Evolutionary conservation across 2,797 vertebrate species (phyloP), one percentile per base, ranked within the genome.

Genomic region (Moxostoma hubbsi): DNA sequence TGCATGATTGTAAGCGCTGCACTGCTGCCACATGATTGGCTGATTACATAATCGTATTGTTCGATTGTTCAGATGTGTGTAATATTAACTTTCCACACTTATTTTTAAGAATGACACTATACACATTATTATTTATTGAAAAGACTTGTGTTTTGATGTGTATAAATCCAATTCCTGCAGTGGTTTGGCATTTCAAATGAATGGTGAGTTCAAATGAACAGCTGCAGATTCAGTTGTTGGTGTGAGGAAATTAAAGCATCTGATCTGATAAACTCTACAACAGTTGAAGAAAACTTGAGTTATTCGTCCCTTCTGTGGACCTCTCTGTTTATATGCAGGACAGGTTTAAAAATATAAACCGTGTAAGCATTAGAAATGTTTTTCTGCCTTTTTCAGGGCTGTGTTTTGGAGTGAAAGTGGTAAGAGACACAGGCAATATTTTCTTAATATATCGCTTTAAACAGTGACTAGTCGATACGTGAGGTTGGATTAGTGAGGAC

Each of bases 161-260:
- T 36, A 36, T 36, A 36, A 36, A 36, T 36, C 36, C 36, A 36
- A 11, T 66, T 16, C 9, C 45, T 64, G 24, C 6, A 45, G 61
- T 24, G 61, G 47, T 54, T 11, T 16, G 63, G 6, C 54, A 9
- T 61, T 49, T 12, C n/a, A n/a, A n/a, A n/a, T n/a, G n/a, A n/a
- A n/a, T n/a, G 15, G 45, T 9, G 15, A 16, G 70, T 24, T 36
- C 24, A 58, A 59, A 13, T 36, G 36, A 36, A 36, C 36, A 36
- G 36, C 36, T 36, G 36, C 36, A 36, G 36, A 36, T 36, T 36
- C 36, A 36, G 36, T 36, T 36, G 65, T 36, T 36, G 4, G 36
- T 36, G 36, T 36, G 36, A 4, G 36, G 50, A 86, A 80, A 85
- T 79, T 74, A 13, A 77, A 66, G 59, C 36, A 80, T 87, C 77